phyloP scores from a whole-genome alignment of 2,797 vertebrate species.

The Rhinatrema bivittatum region DNA sequence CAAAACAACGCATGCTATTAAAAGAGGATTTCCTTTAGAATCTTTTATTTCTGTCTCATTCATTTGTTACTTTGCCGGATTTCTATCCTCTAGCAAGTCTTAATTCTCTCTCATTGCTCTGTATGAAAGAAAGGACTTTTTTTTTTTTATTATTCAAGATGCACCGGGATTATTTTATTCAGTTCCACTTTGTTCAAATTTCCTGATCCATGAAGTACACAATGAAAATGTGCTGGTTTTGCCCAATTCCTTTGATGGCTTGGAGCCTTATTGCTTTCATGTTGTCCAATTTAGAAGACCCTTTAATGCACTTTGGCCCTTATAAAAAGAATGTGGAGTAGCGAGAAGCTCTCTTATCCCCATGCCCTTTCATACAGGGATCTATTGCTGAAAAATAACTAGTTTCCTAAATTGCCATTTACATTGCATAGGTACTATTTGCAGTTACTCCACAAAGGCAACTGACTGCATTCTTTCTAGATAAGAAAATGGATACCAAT shows the following conservation, averaged over 20 bases:
- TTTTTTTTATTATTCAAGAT: constrained; percentile 58
- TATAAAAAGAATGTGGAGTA: not conserved
- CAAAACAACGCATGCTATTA: no score
- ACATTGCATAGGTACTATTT: no score
- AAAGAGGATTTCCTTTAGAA: constrained; percentile 26
- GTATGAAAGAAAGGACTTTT: constrained; percentile 48
- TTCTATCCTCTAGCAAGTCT: constrained; percentile 53
- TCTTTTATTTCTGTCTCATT: constrained; percentile 34
- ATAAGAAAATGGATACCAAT: no score
- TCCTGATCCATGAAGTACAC: constrained; percentile 63
- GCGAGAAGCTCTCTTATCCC: not conserved
- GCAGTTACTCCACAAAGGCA: no score
- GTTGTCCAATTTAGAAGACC: constrained; percentile 28
- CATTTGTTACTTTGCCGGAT: constrained; percentile 46
- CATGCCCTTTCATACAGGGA: no score
- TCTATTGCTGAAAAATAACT: no score
- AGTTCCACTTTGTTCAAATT: constrained; percentile 58
- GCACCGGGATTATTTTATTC: constrained; percentile 50
- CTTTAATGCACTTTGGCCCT: constrained; percentile 14
- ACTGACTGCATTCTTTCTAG: no score
- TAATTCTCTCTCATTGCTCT: constrained; percentile 40
- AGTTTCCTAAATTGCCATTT: no score
- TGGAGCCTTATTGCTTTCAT: constrained; percentile 44
- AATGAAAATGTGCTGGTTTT: constrained; percentile 43
- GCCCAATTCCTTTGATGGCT: constrained; percentile 42